Percentiles rank a stretch among this genome's conserved stretches.
These are phyloP conservation scores for Sciurus carolinensis DNA, from an alignment of 2,797 vertebrate species.

Conservation along the genomic window DNA sequence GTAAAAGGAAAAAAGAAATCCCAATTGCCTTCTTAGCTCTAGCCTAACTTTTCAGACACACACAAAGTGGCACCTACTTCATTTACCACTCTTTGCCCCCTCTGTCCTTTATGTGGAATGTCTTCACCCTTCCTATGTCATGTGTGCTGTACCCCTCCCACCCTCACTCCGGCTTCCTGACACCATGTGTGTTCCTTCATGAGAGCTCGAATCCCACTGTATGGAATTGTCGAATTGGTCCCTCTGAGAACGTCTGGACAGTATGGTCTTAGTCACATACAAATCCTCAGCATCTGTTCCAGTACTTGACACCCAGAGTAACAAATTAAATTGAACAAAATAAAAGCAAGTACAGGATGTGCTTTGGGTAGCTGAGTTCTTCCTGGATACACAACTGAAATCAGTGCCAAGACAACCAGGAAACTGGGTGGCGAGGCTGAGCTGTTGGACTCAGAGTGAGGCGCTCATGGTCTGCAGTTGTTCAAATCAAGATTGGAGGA, in stretches of 20 bases:
- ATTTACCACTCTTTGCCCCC: not conserved
- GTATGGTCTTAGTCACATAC: not conserved
- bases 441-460: not conserved
- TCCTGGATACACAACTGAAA: not conserved
- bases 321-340: slow-evolving; percentile 45
- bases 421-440: not conserved
- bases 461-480: not conserved
- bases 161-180: not conserved
- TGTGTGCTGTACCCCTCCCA: not conserved
- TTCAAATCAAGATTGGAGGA: slow-evolving; percentile 11
- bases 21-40: not conserved
- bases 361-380: slow-evolving; percentile 8
- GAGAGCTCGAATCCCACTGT: not conserved
- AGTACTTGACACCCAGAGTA: not conserved
- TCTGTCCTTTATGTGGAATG: not conserved
- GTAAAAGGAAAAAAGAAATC: not conserved
- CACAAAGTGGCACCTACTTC: slow-evolving; percentile 25
- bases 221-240: not conserved
- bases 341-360: slow-evolving; percentile 65
- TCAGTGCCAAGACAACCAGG: not conserved
- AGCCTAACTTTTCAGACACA: slow-evolving; percentile 31
- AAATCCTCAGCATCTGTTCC: not conserved
- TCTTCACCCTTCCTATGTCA: slow-evolving; percentile 3
- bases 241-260: not conserved
- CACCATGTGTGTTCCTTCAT: not conserved